phyloP scores from a whole-genome alignment of 2,888 invertebrate species.

The Brachycybe producta region DNA sequence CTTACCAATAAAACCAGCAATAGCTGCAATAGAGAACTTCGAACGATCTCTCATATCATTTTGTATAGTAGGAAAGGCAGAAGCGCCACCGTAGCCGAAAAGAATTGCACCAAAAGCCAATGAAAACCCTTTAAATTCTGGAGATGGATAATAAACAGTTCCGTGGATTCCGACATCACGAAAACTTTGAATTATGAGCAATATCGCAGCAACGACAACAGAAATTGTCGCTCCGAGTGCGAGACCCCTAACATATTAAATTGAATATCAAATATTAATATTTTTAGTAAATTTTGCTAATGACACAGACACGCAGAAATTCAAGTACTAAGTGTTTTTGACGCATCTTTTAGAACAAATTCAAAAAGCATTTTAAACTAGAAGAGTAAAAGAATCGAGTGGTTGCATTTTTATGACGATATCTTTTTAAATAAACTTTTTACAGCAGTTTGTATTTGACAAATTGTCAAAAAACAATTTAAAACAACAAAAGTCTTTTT shows the following conservation, averaged over 20 bases:
- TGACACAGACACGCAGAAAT: no score
- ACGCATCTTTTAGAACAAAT: no score
- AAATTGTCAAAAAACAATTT: no score
- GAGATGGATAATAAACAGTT: conserved; percentile 23
- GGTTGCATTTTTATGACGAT: no score
- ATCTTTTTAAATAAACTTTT: no score
- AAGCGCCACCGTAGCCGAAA: conserved; percentile 59
- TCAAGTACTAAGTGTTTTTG: no score
- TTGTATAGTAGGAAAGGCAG: conserved; percentile 63
- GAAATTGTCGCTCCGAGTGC: conserved; percentile 50
- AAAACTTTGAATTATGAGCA: conserved; percentile 49
- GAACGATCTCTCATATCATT: conserved; percentile 57
- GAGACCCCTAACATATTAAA: conserved; percentile 40
- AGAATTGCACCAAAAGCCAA: conserved; percentile 54
- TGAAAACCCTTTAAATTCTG: conserved; percentile 50
- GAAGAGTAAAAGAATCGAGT: no score
- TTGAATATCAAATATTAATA: background rate
- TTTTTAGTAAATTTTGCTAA: background rate
- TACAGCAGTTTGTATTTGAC: no score
- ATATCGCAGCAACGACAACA: conserved; percentile 46
- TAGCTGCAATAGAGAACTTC: conserved; percentile 49
- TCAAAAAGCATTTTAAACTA: no score
- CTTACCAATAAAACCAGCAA: conserved; percentile 49
- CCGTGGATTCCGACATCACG: conserved; percentile 34
- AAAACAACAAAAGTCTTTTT: no score